These are phyloP conservation scores for Pachyramphus minor DNA, from an alignment of 2,113 vertebrate species.

Conservation along the genomic window DNA sequence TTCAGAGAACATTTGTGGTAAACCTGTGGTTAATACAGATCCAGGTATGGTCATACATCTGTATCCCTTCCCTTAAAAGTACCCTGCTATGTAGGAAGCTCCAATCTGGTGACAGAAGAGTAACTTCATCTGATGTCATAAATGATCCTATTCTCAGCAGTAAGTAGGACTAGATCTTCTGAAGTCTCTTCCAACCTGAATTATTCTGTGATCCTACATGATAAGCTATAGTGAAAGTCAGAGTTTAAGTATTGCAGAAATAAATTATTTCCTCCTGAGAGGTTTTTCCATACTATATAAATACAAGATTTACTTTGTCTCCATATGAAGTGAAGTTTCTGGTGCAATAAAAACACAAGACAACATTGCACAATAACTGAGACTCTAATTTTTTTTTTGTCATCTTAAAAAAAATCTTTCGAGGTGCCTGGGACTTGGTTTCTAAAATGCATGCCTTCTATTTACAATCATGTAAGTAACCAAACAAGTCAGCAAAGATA, in stretches of 20 bases:
- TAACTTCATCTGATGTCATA: neutral
- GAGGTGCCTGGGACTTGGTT: neutral
- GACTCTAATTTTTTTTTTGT: neutral
- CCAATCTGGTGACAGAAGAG: neutral
- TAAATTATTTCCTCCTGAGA: neutral
- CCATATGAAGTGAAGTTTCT: neutral
- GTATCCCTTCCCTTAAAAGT: neutral
- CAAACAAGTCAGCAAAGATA: neutral
- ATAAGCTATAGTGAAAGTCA: neutral
- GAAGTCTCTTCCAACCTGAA: neutral
- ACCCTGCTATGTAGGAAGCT: neutral
- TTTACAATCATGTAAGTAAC: neutral
- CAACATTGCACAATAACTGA: neutral
- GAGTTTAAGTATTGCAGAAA: neutral
- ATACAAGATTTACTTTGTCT: neutral
- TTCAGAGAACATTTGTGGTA: slow-evolving; percentile 65
- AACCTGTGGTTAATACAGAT: slow-evolving; percentile 86
- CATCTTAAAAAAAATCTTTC: neutral
- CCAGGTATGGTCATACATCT: slow-evolving; percentile 77
- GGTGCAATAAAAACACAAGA: neutral
- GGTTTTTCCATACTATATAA: neutral
- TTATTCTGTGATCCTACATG: neutral
- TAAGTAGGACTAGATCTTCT: neutral
- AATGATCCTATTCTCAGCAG: neutral
- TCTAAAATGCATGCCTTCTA: neutral